These are phyloP conservation scores for Rhynchotus rufescens DNA, from an alignment of 2,797 vertebrate species.

Conservation along the genomic window DNA sequence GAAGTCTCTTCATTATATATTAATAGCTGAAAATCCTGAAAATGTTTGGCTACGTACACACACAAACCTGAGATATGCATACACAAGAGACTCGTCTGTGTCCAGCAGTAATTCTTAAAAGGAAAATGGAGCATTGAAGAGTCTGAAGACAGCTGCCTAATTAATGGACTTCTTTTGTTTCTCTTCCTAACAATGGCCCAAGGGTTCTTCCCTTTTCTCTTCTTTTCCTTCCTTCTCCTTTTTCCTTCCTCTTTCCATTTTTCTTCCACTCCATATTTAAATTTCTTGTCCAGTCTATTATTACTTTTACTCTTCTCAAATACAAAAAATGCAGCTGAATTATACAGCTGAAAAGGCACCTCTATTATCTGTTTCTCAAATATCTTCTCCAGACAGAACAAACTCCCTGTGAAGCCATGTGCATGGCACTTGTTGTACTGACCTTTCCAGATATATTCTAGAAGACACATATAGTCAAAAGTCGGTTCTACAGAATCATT, in stretches of 20 bases:
- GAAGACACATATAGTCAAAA: not conserved
- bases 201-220: not conserved
- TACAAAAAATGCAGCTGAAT: not conserved
- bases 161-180: not conserved
- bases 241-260: not conserved
- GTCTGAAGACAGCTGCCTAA: not conserved
- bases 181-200: not conserved
- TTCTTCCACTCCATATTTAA: not conserved
- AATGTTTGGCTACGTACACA: not conserved
- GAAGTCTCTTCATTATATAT: not conserved
- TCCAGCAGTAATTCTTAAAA: not conserved
- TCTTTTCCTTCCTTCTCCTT: not conserved
- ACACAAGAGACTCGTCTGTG: accelerated
- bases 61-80: not conserved
- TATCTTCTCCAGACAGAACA: not conserved
- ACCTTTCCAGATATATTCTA: not conserved
- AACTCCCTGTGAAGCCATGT: not conserved
- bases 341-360: too few relatives aligned
- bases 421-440: not conserved
- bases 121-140: not conserved
- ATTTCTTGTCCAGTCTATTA: not conserved
- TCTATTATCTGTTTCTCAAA: not conserved
- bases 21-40: not conserved
- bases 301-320: not conserved
- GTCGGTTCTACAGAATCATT: not conserved